A percentile compares a stretch with the other conserved stretches of the same genome.
These are phyloP conservation scores for Albula goreensis DNA, from an alignment of 2,113 vertebrate species.

Conservation along the genomic window DNA sequence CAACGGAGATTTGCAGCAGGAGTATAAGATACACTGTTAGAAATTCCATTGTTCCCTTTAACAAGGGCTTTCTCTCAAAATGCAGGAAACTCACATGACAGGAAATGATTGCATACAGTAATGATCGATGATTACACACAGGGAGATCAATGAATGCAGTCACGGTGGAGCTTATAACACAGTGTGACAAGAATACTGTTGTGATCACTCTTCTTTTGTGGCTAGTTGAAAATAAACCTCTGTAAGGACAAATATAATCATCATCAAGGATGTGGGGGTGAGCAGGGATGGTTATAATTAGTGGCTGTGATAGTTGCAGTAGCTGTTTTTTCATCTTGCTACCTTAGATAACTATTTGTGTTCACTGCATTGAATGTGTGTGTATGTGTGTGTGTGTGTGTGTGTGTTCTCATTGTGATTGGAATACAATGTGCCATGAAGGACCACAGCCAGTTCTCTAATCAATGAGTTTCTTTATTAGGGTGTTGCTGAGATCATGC, in stretches of 20 bases:
- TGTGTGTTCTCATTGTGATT: neutral
- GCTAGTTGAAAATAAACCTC: neutral
- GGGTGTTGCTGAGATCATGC: conserved; percentile 7
- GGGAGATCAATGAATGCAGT: neutral
- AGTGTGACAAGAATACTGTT: neutral
- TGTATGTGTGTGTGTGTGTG: conserved; percentile 14
- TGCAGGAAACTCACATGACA: neutral
- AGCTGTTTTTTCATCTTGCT: neutral
- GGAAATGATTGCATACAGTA: neutral
- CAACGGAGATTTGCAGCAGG: neutral
- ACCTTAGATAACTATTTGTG: neutral
- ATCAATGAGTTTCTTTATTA: conserved; percentile 6
- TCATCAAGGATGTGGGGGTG: neutral
- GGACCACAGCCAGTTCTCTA: conserved; percentile 38
- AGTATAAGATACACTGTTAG: neutral
- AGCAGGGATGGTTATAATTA: neutral
- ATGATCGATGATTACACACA: neutral
- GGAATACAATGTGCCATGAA: conserved; percentile 42
- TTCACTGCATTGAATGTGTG: too few relatives aligned
- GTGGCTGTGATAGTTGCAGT: neutral
- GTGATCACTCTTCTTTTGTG: neutral
- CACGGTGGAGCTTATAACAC: neutral
- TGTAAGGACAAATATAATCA: neutral
- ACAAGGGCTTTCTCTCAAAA: neutral
- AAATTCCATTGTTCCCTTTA: neutral